Base-by-base conservation (phyloP, 2,797 vertebrate species). In the Enteromius trimaculatus region DNA sequence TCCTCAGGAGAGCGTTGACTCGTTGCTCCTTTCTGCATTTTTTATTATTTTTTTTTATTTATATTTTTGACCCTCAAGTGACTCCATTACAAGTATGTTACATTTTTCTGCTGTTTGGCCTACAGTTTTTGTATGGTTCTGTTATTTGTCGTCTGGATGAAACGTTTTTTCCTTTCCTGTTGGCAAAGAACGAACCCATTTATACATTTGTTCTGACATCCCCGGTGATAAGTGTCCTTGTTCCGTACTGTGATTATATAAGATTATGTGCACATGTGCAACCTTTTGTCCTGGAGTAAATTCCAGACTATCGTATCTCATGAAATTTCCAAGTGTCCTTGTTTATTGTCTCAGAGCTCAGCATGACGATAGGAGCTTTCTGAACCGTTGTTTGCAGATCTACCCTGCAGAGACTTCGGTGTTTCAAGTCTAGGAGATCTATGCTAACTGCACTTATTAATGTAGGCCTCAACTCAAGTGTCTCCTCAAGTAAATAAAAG, bases 341-440 rank as follows among this genome's bases (percentile, higher is more conserved):
- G 87, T 91, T 92, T 93, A 86, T 90, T 90, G 87, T 91, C 44
- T 80, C 58, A 84, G 29, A 23, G 69, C 64, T 37, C 69, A 16
- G 77, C 21, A 13, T 70, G 69, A 53, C 26, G 21, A 51, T 55
- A 31, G n/a, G 62, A 11, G 11, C 2, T 51, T 37, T 74, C 51
- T 58, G 9, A 31, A 55, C 42, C 17, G 5, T 81, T 55, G 19
- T 65, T 68, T 79, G 29, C 31, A 53, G 31, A 44, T 75, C 19
- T n/a, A 39, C 31, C 83, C 77, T 58, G 77, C 42, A 62, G 58
- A 23, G 49, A 60, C 58, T 44, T 31, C 37, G 14, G 23, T n/a
- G 77, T 49, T 65, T 64, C 11, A 47, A 31, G 26, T 64, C 42
- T 65, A 29, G 26, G 16, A 44, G 37, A 51, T 51, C 8, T 60